phyloP scores from a whole-genome alignment of 2,113 vertebrate genomes.

The Octodon degus region DNA sequence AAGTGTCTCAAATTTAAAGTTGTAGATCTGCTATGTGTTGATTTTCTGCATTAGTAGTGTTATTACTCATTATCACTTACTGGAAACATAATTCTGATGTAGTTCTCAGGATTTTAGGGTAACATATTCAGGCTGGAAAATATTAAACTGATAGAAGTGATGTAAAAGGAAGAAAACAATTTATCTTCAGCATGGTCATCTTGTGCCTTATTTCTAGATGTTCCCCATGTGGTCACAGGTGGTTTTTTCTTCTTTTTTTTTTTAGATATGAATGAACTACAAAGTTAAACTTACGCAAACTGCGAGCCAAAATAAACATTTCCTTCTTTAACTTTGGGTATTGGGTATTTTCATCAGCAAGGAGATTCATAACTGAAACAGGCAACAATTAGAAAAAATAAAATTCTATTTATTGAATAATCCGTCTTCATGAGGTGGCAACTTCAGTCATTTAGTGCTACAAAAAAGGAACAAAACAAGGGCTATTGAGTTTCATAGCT shows the following conservation, averaged over 20 bases:
- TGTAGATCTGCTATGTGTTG: not conserved
- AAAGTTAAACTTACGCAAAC: not conserved
- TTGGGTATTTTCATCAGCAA: not conserved
- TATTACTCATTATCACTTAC: not conserved
- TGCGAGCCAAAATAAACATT: not conserved
- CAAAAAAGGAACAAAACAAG: not conserved
- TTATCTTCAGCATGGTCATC: not conserved
- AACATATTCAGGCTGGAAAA: not conserved
- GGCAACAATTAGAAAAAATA: not conserved
- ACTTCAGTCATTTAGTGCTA: not conserved
- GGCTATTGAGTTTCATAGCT: accelerated
- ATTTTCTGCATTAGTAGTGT: not conserved
- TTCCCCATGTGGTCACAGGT: too few species aligned
- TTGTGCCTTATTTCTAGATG: not conserved
- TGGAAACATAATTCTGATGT: not conserved
- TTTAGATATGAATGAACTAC: not conserved
- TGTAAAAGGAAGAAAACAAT: not conserved
- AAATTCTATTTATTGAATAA: not conserved
- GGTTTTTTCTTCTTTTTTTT: not conserved
- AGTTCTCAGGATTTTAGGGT: not conserved
- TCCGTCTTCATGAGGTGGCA: not conserved
- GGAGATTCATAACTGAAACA: not conserved
- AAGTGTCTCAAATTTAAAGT: not conserved
- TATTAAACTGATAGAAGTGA: not conserved
- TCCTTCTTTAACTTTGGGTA: not conserved